A percentile compares a stretch with the other conserved stretches of the same genome.
Evolutionary conservation across 1,140 invertebrate species (phyloP).

Genomic region (Cylas formicarius): DNA sequence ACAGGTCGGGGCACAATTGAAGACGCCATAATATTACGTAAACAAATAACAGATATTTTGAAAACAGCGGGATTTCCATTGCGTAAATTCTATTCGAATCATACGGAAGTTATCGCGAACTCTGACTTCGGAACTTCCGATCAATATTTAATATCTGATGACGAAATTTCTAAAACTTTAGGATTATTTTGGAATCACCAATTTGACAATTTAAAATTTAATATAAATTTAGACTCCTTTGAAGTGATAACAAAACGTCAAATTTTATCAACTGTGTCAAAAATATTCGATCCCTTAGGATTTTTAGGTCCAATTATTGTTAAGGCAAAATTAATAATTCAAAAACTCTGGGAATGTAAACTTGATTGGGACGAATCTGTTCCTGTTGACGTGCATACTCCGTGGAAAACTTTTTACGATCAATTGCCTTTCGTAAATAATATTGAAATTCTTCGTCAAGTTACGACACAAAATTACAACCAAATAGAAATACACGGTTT

Average conservation of each 20-base stretch:
- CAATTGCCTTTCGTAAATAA: slow-evolving; percentile 1
- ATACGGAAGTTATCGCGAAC: slow-evolving; percentile 1
- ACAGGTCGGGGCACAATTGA: slow-evolving; percentile 33
- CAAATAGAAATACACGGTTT: slow-evolving; percentile 30
- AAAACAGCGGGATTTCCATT: slow-evolving; percentile 20
- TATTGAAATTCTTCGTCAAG: slow-evolving; percentile 6
- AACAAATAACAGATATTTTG: slow-evolving; percentile 26
- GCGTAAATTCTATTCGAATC: slow-evolving; percentile 28
- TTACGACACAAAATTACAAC: slow-evolving; percentile 20
- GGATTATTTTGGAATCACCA: slow-evolving; percentile 35
- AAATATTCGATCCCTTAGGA: slow-evolving; percentile 44
- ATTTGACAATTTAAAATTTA: slow-evolving; percentile 33
- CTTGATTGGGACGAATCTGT: slow-evolving; percentile 5
- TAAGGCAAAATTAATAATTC: slow-evolving; percentile 26
- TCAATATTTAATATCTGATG: slow-evolving; percentile 3
- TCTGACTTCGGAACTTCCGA: not conserved
- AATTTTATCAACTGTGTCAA: slow-evolving; percentile 35
- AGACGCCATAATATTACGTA: slow-evolving; percentile 21
- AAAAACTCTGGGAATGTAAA: slow-evolving; percentile 11
- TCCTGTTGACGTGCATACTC: not conserved
- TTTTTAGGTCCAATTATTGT: slow-evolving; percentile 38
- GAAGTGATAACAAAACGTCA: slow-evolving; percentile 35
- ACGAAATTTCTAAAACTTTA: slow-evolving; percentile 29
- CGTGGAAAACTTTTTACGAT: not conserved
- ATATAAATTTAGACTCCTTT: slow-evolving; percentile 13